Evolutionary conservation across 2,888 invertebrate species (phyloP), one percentile per base, ranked within the genome.

Genomic region (Drosophila aldrichi): DNA sequence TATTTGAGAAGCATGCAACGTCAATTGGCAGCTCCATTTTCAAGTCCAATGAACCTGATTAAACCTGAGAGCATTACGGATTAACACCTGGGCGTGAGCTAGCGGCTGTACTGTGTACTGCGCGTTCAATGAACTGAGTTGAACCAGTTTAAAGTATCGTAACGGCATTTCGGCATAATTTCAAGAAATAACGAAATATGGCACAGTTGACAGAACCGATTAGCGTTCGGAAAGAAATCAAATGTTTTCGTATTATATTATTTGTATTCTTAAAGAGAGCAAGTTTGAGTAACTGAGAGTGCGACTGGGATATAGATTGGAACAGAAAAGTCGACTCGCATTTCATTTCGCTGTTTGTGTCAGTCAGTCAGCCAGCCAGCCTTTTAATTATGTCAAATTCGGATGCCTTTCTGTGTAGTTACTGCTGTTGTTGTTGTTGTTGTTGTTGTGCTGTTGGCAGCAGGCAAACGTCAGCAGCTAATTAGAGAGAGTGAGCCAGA

Each of bases 381-480:
- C 69, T 90, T 85, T 85, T 85, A 85, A 85, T 85, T 85, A 90
- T 90, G 87, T 86, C 89, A 90, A 90, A 90, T 88, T 85, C 61
- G 63, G 29, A 58, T 69, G 64, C 36, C 61, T 64, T 66, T 52
- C 57, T 61, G 29, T 22, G 5, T 25, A 6, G 4, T 25, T 61
- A 22, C 32, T 69, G 14, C 25, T 46, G 62, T 25, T 25, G 4
- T 25, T 61, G 32, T 38, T 69, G 14, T 34, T 46, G 62, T 78
- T 72, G 8, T 61, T 52, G 22, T 66, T 64, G 55, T 62, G 59
- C 57, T 77, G 65, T 69, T 76, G 63, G 61, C 72, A 65, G 67
- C 83, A 72, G 87, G 86, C 71, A 90, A 84, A 90, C 90, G 90
- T 84, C 90, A 90, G 87, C 90, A 86, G 87, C 90, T 89, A 90